Base-by-base conservation (phyloP, 2,888 invertebrate genomes). In the Drosophila cyrtoloma region DNA sequence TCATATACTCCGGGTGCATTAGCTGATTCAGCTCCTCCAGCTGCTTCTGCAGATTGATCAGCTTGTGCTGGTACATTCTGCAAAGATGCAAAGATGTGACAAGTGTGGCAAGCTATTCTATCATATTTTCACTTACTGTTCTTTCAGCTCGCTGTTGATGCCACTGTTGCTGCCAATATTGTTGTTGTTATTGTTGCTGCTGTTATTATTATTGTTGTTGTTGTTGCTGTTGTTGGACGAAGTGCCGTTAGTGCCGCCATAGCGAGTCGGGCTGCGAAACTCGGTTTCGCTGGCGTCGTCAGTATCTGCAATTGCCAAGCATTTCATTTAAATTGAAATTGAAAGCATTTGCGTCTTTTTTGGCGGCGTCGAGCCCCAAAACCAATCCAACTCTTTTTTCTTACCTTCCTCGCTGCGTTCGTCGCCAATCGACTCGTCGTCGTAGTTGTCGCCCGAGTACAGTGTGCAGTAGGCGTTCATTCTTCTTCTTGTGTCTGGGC, bases 221-320 rank as follows among this genome's bases (percentile, higher is more conserved):
- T 87, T 86, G 71, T 80, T 79, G 67, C 68, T 63, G 63, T 76
- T 82, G 58, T 71, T 79, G 58, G 74, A 79, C 12, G 86, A 68
- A 32, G 78, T 86, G 47, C 89, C 87, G 50, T 89, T 89, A n/a
- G 79, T 89, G 69, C 79, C 86, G 7, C 82, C 89, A 74, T 78
- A 89, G 16, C 91, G 90, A 65, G 81, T 82, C 12, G 89, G 91
- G 53, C 96, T 96, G 50, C 97, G 96, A 94, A 96, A 96, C 86
- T 98, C 98, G n/a, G 98, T 97, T 94, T 99, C 99, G 93, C 98
- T 98, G 0, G 98, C 98, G 94, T 99, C 99, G 94, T 98, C 99
- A 0, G 99, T 99, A 93, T 98, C 98, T 96, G 86, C 33, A 75
- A 72, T 64, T 70, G 57, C 52, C 10, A 53, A 56, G 4, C 53